Base-by-base conservation (phyloP, 2,888 invertebrate genomes). In the Gymnoscelis rufifasciata region DNA sequence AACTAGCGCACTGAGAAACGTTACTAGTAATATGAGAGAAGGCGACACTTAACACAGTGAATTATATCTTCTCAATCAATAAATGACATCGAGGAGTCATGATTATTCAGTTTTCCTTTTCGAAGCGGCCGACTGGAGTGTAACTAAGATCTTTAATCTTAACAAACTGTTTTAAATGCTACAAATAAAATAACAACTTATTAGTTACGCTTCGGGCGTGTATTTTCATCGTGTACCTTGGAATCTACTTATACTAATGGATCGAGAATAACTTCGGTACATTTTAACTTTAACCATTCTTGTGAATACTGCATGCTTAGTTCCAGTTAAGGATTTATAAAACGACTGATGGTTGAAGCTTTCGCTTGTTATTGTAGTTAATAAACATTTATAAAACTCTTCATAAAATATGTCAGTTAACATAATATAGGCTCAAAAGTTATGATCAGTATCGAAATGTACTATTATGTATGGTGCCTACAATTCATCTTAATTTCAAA, bases 291-390 rank as follows among this genome's bases (percentile, higher is more conserved):
- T 56, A 50, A 47, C 30, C 27, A 46, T 61, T 51, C 47, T 51
- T 57, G 51, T 43, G 55, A 54, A 19, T 19, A 55, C 33, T 61
- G 54, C 51, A 56, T 64, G 54, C 51, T 56, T 62, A 46, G 53
- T 55, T 64, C 64, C 65, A 62, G 56, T 61, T 62, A 60, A 19
- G 19, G 19, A 19, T 19, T 38, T 26, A 33, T 33, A 44, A 47
- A 68, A 68, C 63, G 83, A 81, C 81, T 81, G 79, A 80, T 58
- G 55, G 60, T 31, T 48, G 63, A 72, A 71, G 46, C 40, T 41
- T 40, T 59, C 69, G 15, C 15, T 15, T 35, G 38, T 19, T 35
- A 11, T 33, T 39, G 8, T 45, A 44, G 41, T 8, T 33, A 39
- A 6, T 13, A 45, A 8, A 19, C n/a, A 19, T 35, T 23, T 8